Conservation (phyloP, 2,797 vertebrate species). For the Steatocranus sp. region DNA sequence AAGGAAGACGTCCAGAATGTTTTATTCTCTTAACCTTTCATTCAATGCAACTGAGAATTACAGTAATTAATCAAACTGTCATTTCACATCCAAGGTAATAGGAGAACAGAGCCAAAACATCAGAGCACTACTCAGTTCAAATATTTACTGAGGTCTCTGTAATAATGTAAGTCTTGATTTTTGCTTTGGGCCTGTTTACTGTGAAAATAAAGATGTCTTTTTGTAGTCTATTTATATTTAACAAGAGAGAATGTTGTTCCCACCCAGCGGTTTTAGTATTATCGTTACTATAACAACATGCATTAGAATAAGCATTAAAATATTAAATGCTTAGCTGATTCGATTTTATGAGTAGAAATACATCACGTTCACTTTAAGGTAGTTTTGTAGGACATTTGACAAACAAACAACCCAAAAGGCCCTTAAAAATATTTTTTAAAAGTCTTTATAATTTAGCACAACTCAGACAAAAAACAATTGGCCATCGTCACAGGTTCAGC, state of each 20-base stretch:
- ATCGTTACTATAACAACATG: not conserved
- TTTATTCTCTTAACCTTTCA: constrained; percentile 25
- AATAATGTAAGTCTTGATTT: not conserved
- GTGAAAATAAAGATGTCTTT: not conserved
- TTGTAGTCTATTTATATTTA: not conserved
- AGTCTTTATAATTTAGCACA: not conserved
- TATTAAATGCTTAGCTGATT: not conserved
- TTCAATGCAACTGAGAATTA: constrained; percentile 9
- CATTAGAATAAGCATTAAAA: not conserved
- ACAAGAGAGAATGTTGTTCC: not conserved
- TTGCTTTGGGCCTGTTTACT: not conserved
- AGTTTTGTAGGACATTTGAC: not conserved
- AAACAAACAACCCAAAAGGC: not conserved
- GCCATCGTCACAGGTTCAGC: not conserved
- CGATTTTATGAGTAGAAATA: not conserved
- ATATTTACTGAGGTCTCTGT: constrained; percentile 9
- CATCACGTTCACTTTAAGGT: not conserved
- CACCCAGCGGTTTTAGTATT: not conserved
- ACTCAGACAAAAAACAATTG: not conserved
- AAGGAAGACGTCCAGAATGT: not conserved
- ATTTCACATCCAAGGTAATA: constrained; percentile 21
- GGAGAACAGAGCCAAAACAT: not conserved
- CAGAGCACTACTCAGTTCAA: not conserved
- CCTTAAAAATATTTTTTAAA: not conserved
- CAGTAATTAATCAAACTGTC: constrained; percentile 55